Evolutionary conservation across 2,113 vertebrate species (phyloP).

Genomic region (Hippocampus abdominalis): DNA sequence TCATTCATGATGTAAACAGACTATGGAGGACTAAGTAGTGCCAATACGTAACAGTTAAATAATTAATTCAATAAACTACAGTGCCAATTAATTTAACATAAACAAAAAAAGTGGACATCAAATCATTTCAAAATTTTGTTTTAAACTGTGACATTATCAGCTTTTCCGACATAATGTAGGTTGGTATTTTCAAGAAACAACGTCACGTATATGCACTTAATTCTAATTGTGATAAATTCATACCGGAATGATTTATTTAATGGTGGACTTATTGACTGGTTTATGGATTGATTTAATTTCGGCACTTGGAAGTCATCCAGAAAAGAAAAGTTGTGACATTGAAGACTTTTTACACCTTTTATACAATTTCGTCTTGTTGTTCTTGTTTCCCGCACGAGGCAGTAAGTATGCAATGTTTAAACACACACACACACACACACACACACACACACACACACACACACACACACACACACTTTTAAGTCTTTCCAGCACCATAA

Average conservation of each 20-base stretch:
- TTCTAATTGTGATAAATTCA: not conserved
- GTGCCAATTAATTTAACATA: not conserved
- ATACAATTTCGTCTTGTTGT: not conserved
- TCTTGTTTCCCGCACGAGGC: not conserved
- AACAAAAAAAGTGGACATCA: no score
- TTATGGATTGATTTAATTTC: not conserved
- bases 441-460: no score
- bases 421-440: not conserved
- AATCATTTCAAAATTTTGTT: no score
- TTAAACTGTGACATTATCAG: no score
- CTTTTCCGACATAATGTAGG: no score
- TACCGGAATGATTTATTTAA: not conserved
- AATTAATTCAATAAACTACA: no score
- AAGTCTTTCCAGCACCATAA: no score
- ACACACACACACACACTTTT: no score
- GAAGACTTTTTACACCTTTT: not conserved
- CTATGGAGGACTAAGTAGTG: not conserved
- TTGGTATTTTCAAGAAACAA: not conserved
- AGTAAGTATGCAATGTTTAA: not conserved
- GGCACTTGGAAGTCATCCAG: not conserved
- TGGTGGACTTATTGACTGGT: not conserved
- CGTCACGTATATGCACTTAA: not conserved
- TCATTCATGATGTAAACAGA: slow-evolving; percentile 20
- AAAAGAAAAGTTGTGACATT: not conserved
- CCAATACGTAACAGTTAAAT: not conserved